A percentile compares a stretch with the other conserved stretches of the same genome.
These are phyloP conservation scores for Phthorimaea operculella DNA, from an alignment of 1,140 invertebrate species.

Conservation along the genomic window DNA sequence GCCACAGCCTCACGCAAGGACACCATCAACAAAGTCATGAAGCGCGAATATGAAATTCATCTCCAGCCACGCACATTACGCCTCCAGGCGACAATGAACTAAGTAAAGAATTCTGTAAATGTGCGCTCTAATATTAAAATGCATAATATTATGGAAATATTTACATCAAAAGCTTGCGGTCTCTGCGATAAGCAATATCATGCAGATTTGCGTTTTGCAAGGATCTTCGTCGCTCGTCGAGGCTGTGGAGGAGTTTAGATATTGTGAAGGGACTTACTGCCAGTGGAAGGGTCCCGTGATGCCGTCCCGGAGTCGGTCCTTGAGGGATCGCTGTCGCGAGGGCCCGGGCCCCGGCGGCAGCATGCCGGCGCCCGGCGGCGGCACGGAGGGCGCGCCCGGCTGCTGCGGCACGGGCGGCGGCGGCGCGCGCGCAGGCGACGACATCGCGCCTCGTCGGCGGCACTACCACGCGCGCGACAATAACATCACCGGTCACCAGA, in stretches of 20 bases:
- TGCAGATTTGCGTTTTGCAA: neutral
- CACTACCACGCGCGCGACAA: slow-evolving; percentile 40
- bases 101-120: too few species aligned
- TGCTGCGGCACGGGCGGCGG: slow-evolving; percentile 22
- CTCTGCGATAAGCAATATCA: slow-evolving; percentile 2
- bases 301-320: slow-evolving; percentile 78
- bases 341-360: slow-evolving; percentile 70
- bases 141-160: slow-evolving; percentile 1
- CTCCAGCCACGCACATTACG: too few species aligned
- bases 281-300: slow-evolving; percentile 79
- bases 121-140: neutral
- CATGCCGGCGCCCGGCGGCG: slow-evolving; percentile 53
- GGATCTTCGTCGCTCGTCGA: neutral
- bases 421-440: slow-evolving; percentile 56
- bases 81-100: too few species aligned
- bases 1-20: slow-evolving; percentile 11
- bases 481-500: slow-evolving; percentile 49
- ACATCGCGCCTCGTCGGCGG: slow-evolving; percentile 37
- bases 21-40: slow-evolving; percentile 9
- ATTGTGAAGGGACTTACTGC: slow-evolving; percentile 73
- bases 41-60: neutral
- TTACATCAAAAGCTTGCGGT: slow-evolving; percentile 10
- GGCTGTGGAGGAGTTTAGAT: neutral
- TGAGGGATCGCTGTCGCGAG: slow-evolving; percentile 73
- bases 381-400: slow-evolving; percentile 18